phyloP scores from a whole-genome alignment of 2,113 vertebrate genomes.

The Geococcyx californianus region DNA sequence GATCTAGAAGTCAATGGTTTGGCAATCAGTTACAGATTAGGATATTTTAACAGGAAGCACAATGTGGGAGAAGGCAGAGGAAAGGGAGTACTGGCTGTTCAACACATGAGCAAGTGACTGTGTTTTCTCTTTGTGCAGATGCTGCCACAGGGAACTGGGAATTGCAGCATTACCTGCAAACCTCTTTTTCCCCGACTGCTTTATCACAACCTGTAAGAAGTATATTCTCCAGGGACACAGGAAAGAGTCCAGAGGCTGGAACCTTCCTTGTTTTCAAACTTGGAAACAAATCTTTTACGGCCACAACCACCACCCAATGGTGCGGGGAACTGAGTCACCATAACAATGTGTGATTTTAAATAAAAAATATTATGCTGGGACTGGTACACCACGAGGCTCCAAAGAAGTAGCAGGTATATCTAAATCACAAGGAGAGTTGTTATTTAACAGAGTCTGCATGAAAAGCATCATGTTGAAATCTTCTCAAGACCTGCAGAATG shows the following conservation, averaged over 20 bases:
- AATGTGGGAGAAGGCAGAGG: background rate
- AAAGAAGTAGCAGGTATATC: background rate
- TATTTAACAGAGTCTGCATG: background rate
- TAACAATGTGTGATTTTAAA: background rate
- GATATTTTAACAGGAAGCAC: background rate
- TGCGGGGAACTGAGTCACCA: background rate
- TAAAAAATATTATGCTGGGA: background rate
- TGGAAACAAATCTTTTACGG: background rate
- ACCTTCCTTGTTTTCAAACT: background rate
- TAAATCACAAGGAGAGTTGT: background rate
- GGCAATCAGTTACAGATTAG: background rate
- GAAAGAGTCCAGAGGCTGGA: background rate
- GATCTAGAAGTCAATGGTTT: background rate
- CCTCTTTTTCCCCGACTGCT: background rate
- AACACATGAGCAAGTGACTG: background rate
- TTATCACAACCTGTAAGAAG: conserved; percentile 8
- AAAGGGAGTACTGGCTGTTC: background rate
- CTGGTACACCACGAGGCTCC: background rate
- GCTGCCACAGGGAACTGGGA: background rate
- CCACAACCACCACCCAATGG: background rate
- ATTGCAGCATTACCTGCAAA: conserved; percentile 25
- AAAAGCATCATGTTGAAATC: background rate
- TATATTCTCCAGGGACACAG: background rate
- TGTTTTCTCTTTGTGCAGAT: background rate
- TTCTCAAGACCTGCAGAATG: background rate